Evolutionary conservation across 2,113 vertebrate genomes (phyloP), one percentile per base, ranked within the genome.

Genomic region (Agelaius tricolor): DNA sequence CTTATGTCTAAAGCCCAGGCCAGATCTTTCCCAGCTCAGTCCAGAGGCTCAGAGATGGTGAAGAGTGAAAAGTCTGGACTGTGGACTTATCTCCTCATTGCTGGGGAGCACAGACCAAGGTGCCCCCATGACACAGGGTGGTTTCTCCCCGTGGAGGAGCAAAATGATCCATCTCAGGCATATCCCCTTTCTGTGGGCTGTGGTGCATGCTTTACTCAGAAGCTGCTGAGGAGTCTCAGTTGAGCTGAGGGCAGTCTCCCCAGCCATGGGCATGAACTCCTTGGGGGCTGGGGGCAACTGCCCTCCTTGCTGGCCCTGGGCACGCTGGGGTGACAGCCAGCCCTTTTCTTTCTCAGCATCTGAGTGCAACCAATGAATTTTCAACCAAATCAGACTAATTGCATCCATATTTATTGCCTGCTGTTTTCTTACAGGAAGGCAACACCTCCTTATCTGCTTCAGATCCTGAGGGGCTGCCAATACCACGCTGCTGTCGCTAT

Each of bases 201-300:
- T 10, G n/a, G 81, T 46, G 43, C 31, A 66, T 0, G 3, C 15
- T 39, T 59, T 55, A 22, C 19, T 81, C 61, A 67, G 69, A 58
- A 57, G 46, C 66, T 72, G 39, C 62, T 73, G 39, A 69, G 46
- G 24, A 8, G 4, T 31, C 46, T 74, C 69, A 9, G 37, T 3
- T 57, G n/a, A n/a, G 55, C 24, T 39, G 80, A 83, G 27, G 15
- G 7, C 15, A 86, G 23, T 11, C 3, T 55, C 35, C 44, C 7
- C 3, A 9, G 46, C 15, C 47, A 1, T 2, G 1, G 27, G 11
- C 44, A 80, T 4, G 10, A 16, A 12, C 12, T n/a, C 37, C 75
- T 28, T 22, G 16, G 31, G 28, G 30, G 23, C 37, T 58, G 27
- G 18, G 6, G 16, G 3, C 30, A 65, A 19, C 80, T 54, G 47